Evolutionary conservation across 2,888 invertebrate genomes (phyloP).

Genomic region (Branchipolynoe longqiensis): DNA sequence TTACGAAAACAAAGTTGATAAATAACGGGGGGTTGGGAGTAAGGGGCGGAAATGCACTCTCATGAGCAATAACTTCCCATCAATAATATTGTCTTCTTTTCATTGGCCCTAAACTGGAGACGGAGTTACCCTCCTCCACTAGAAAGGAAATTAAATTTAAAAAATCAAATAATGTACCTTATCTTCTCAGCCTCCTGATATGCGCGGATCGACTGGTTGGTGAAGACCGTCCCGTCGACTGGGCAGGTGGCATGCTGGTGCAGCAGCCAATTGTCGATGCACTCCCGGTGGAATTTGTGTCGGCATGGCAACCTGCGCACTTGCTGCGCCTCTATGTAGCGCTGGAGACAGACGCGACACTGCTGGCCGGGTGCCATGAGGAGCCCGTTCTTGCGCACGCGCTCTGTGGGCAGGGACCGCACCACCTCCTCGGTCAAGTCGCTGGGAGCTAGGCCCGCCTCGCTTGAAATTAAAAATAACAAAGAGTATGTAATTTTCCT

Average conservation of each 20-base stretch:
- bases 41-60: too few relatives aligned
- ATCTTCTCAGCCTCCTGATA: constrained; percentile 58
- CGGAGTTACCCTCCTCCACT: too few relatives aligned
- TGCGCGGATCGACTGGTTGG: constrained; percentile 64
- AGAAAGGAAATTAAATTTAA: too few relatives aligned
- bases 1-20: too few relatives aligned
- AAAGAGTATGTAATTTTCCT: background rate
- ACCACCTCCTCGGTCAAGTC: constrained; percentile 78
- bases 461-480: constrained; percentile 62
- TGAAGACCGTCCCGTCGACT: constrained; percentile 74
- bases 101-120: too few relatives aligned
- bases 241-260: constrained; percentile 81
- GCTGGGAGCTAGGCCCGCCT: constrained; percentile 68
- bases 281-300: constrained; percentile 81
- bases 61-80: too few relatives aligned
- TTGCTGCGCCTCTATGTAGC: constrained; percentile 75
- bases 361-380: constrained; percentile 79
- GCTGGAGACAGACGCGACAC: constrained; percentile 80
- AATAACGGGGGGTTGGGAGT: too few relatives aligned
- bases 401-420: constrained; percentile 76
- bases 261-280: constrained; percentile 81
- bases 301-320: constrained; percentile 80
- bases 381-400: constrained; percentile 73
- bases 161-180: background rate
- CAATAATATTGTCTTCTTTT: too few relatives aligned